Evolutionary conservation across 2,113 vertebrate species (phyloP).

Genomic region (Collichthys lucidus): DNA sequence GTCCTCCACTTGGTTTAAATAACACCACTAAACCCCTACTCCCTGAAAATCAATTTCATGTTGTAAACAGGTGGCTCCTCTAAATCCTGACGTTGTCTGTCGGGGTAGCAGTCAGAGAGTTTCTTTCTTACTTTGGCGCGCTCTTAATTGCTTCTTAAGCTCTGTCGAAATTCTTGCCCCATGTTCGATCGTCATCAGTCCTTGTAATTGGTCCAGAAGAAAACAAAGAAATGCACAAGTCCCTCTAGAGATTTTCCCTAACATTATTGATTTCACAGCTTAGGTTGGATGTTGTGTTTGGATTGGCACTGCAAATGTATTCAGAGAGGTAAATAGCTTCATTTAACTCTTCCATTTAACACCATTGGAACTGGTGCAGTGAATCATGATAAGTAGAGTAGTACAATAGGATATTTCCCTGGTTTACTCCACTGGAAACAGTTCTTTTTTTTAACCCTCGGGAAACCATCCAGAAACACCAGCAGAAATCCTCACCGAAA

Average conservation of each 20-base stretch:
- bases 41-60: slow-evolving; percentile 48
- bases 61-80: slow-evolving; percentile 28
- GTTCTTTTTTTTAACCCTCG: neutral
- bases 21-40: slow-evolving; percentile 30
- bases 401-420: neutral
- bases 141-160: slow-evolving; percentile 69
- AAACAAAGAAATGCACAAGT: slow-evolving; percentile 64
- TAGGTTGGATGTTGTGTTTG: slow-evolving; percentile 24
- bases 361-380: neutral
- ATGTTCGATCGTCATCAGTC: slow-evolving; percentile 58
- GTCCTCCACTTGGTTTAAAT: slow-evolving; percentile 53
- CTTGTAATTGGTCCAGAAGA: slow-evolving; percentile 61
- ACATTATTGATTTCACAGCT: slow-evolving; percentile 38
- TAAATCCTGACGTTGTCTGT: slow-evolving; percentile 29
- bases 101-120: neutral
- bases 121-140: slow-evolving; percentile 20
- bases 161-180: slow-evolving; percentile 41
- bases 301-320: slow-evolving; percentile 15
- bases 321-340: slow-evolving; percentile 17
- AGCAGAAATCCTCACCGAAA: neutral
- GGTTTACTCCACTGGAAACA: neutral
- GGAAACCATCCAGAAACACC: neutral
- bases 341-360: slow-evolving; percentile 29
- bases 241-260: slow-evolving; percentile 25
- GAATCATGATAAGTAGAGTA: neutral